These are phyloP conservation scores for Drosophila melanosoma DNA, from an alignment of 2,888 invertebrate genomes.

Conservation along the genomic window DNA sequence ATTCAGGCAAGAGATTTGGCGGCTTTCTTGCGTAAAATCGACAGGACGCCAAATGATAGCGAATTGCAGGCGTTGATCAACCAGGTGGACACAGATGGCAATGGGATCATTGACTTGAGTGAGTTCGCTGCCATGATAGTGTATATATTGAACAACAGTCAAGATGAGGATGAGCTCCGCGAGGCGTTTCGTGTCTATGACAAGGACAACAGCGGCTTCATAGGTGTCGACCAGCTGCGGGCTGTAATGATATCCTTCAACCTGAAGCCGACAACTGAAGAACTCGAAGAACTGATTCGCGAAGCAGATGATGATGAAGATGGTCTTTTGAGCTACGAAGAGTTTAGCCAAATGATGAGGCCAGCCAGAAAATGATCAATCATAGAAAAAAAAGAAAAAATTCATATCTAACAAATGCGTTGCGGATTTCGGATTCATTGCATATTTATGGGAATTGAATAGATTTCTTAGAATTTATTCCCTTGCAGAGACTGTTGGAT, in stretches of 20 bases:
- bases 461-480: not conserved
- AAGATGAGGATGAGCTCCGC: conserved; percentile 98
- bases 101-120: conserved; percentile 98
- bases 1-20: conserved; percentile 19
- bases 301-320: conserved; percentile 98
- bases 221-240: conserved; percentile 97
- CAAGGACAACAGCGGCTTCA: conserved; percentile 99
- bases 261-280: conserved; percentile 98
- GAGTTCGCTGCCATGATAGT: conserved; percentile 99
- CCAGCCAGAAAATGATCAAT: not conserved
- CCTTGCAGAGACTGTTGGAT: not conserved
- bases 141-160: conserved; percentile 98
- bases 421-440: not conserved
- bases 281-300: conserved; percentile 98
- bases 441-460: not conserved
- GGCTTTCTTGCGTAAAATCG: not conserved
- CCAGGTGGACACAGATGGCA: conserved; percentile 92
- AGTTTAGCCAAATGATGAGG: conserved; percentile 95
- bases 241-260: conserved; percentile 99
- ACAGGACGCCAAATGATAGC: not conserved
- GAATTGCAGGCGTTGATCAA: conserved; percentile 93
- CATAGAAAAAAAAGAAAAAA: not conserved
- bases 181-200: conserved; percentile 88
- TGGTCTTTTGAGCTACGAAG: conserved; percentile 91
- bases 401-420: not conserved